A percentile compares a stretch with the other conserved stretches of the same genome.
Evolutionary conservation across 2,797 vertebrate species (phyloP).

Genomic region (Sebastolobus altivelis): DNA sequence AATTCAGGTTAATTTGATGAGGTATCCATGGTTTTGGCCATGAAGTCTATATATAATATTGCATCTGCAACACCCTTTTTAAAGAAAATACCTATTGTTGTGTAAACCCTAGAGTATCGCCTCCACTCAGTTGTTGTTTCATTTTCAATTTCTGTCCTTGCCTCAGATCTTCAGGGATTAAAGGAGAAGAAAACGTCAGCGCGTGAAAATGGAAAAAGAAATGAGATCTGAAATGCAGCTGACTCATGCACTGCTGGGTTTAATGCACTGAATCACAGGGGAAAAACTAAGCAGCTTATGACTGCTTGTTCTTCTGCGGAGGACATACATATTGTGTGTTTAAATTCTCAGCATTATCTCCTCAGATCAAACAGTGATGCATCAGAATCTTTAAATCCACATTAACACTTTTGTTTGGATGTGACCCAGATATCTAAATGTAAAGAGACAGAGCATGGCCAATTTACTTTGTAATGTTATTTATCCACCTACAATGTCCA

Average conservation of each 20-base stretch:
- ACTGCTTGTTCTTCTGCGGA: constrained; percentile 4
- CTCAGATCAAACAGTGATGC: constrained; percentile 21
- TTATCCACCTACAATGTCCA: background rate
- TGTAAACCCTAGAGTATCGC: background rate
- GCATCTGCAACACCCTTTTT: background rate
- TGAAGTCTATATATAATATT: background rate
- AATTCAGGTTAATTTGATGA: constrained; percentile 2
- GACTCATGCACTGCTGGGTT: constrained; percentile 49
- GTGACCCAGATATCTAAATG: background rate
- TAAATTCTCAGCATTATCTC: constrained; percentile 11
- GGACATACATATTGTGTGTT: constrained; percentile 23
- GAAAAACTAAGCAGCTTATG: constrained; percentile 56
- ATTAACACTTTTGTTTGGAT: background rate
- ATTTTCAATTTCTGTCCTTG: constrained; percentile 8
- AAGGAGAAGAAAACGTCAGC: background rate
- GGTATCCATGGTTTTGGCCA: background rate
- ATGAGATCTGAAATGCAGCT: constrained; percentile 47
- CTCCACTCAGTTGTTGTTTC: background rate
- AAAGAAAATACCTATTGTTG: background rate
- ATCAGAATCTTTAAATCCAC: constrained; percentile 1
- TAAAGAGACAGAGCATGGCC: background rate
- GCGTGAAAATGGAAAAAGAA: constrained; percentile 40
- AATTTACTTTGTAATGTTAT: background rate
- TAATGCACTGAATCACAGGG: constrained; percentile 41
- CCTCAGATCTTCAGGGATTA: constrained; percentile 47